Evolutionary conservation across 2,797 vertebrate species (phyloP), one percentile per base, ranked within the genome.

Genomic region (Eurystomus glaucurus): DNA sequence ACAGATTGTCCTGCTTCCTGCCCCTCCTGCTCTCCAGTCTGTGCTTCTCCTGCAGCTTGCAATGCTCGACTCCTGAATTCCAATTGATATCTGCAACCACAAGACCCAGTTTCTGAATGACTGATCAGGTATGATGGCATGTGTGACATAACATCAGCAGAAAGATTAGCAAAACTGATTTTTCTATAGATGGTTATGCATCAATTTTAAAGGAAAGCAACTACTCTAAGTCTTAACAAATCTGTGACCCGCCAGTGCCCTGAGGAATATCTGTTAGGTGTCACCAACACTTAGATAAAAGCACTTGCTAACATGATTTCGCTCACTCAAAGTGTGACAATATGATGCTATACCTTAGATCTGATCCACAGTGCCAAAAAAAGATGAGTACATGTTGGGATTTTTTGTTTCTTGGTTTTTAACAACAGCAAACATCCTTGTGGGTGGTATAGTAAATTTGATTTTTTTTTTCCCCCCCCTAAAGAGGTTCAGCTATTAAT

Each of bases 391-490:
- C 19, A 5, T 33, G 31, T 28, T 74, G 23, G 8, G 33, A 4
- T 2, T 8, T 61, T 85, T 75, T 90, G 65, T 84, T 93, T 79
- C 33, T 11, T 70, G 62, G 4, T 66, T 88, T 76, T 89, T 85
- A 82, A 79, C 33, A 89, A 87, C 8, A 91, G 84, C n/a, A 80
- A 95, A 91, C 22, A 62, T 29, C 86, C 45, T 85, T 64, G 66
- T 93, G 75, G 88, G 91, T 95, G 92, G 91, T 60, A 89, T 77
- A 82, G 77, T 87, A 82, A 85, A 85, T 37, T 13, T 55, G 23
- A 66, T 5, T 55, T 48, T 83, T 43, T 55, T 48, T 85, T 43
- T 37, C 82, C 70, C 31, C 11, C 29, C 80, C 20, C 37, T 48
- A 31, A 91, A 82, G 45, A 58, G 11, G 6, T 83, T 82, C 51